Evolutionary conservation across 1,140 invertebrate genomes (phyloP).

Genomic region (Sycophaga agraensis): DNA sequence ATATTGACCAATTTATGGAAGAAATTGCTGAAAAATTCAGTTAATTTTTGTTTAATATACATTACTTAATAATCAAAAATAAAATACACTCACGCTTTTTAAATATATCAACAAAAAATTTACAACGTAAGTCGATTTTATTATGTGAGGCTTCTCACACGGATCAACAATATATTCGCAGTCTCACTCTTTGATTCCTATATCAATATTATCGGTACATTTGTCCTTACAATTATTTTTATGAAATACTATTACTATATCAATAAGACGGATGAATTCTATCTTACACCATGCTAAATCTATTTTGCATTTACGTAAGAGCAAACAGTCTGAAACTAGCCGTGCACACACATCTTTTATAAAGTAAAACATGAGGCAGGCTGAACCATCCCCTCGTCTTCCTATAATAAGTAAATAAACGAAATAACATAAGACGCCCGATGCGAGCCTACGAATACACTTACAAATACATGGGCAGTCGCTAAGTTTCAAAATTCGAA

Average conservation of each 20-base stretch:
- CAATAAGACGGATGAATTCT: background rate
- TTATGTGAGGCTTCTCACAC: background rate
- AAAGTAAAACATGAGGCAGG: too few relatives aligned
- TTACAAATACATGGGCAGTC: too few relatives aligned
- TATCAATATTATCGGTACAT: background rate
- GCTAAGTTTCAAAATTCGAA: too few relatives aligned
- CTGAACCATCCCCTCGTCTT: too few relatives aligned
- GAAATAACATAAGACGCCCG: background rate
- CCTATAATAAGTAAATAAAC: background rate
- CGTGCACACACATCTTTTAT: too few relatives aligned
- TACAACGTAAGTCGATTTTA: background rate
- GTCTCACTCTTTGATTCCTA: background rate
- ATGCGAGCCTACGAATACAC: conserved; percentile 1
- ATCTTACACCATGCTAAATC: background rate
- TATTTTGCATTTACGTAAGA: background rate
- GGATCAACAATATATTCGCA: background rate
- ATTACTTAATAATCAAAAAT: background rate
- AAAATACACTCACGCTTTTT: background rate
- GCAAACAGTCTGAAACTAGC: too few relatives aligned
- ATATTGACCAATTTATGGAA: background rate
- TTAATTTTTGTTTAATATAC: background rate
- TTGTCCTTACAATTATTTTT: background rate
- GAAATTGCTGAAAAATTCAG: background rate
- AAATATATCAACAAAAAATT: background rate
- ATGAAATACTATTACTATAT: background rate